A percentile compares a stretch with the other conserved stretches of the same genome.
phyloP scores from a whole-genome alignment of 1,140 invertebrate genomes.

The Trachymyrmex septentrionalis region DNA sequence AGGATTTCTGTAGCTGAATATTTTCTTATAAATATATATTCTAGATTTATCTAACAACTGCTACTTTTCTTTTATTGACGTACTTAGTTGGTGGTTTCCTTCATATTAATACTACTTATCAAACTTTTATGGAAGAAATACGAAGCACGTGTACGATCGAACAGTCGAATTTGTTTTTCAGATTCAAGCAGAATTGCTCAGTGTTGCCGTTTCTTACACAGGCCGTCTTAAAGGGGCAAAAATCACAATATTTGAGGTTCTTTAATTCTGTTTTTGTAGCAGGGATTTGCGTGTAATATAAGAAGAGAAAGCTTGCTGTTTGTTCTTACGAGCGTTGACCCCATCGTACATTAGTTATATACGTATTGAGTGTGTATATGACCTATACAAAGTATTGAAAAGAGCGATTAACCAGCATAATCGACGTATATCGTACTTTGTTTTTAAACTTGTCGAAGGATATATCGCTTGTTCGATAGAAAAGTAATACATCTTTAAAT shows the following conservation, averaged over 20 bases:
- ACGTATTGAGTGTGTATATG: not conserved
- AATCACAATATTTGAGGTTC: constrained; percentile 31
- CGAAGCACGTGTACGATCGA: constrained; percentile 2
- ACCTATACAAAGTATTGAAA: not conserved
- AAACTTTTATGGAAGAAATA: constrained; percentile 70
- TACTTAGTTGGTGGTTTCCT: constrained; percentile 5
- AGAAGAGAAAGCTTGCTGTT: constrained; percentile 32
- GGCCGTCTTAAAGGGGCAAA: not conserved
- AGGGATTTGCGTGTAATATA: constrained; percentile 1
- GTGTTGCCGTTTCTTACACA: constrained; percentile 1
- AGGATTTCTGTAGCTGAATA: constrained; percentile 7
- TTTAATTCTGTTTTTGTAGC: constrained; percentile 19
- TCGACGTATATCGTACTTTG: not conserved
- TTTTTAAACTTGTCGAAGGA: not conserved
- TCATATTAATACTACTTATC: constrained; percentile 32
- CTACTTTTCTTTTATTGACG: not conserved
- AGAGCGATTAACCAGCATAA: not conserved
- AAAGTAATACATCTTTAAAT: too few species aligned
- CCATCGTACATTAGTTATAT: not conserved
- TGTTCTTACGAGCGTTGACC: constrained; percentile 46
- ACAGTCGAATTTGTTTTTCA: not conserved
- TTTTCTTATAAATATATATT: not conserved
- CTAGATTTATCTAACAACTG: not conserved
- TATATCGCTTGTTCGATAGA: not conserved
- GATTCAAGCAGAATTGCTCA: constrained; percentile 1